Percentiles rank a stretch among this genome's conserved stretches.
These are phyloP conservation scores for Plectropomus leopardus DNA, from an alignment of 2,113 vertebrate species.

Conservation along the genomic window DNA sequence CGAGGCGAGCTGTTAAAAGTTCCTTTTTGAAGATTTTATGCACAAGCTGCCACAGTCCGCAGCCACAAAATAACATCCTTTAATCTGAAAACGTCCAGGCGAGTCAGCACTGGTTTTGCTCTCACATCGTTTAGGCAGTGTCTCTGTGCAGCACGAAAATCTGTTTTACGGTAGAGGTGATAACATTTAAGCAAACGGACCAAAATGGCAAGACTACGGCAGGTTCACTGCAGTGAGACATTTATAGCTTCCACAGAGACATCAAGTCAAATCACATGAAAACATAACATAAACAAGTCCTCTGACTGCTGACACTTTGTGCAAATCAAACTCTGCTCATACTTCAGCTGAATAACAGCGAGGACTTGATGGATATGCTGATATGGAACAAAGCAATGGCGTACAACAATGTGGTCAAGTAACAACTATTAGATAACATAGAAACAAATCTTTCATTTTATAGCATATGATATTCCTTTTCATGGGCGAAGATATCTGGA, in stretches of 20 bases:
- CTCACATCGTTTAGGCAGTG: slow-evolving; percentile 15
- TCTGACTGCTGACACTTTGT: slow-evolving; percentile 65
- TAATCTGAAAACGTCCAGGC: slow-evolving; percentile 27
- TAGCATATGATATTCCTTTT: slow-evolving; percentile 62
- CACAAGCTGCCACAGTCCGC: slow-evolving; percentile 32
- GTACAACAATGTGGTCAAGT: slow-evolving; percentile 67
- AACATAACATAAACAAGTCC: slow-evolving; percentile 54
- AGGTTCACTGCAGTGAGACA: slow-evolving; percentile 38
- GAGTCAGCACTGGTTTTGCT: slow-evolving; percentile 26
- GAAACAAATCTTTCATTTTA: slow-evolving; percentile 54
- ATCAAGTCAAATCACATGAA: slow-evolving; percentile 48
- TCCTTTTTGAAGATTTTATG: slow-evolving; percentile 32
- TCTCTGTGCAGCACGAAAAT: slow-evolving; percentile 8
- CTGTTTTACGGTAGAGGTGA: slow-evolving; percentile 38
- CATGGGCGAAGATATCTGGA: slow-evolving; percentile 32
- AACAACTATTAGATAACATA: slow-evolving; percentile 64
- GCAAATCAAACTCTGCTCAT: slow-evolving; percentile 74
- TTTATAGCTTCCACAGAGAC: slow-evolving; percentile 41
- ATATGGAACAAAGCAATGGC: slow-evolving; percentile 52
- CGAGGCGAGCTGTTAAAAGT: slow-evolving; percentile 5
- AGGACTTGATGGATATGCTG: slow-evolving; percentile 44
- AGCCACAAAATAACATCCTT: slow-evolving; percentile 20
- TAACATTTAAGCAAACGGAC: slow-evolving; percentile 26
- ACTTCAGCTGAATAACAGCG: slow-evolving; percentile 55
- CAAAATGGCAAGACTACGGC: slow-evolving; percentile 60